These are phyloP conservation scores for Pogonocichla stellata DNA, from an alignment of 2,113 vertebrate genomes.

Conservation along the genomic window DNA sequence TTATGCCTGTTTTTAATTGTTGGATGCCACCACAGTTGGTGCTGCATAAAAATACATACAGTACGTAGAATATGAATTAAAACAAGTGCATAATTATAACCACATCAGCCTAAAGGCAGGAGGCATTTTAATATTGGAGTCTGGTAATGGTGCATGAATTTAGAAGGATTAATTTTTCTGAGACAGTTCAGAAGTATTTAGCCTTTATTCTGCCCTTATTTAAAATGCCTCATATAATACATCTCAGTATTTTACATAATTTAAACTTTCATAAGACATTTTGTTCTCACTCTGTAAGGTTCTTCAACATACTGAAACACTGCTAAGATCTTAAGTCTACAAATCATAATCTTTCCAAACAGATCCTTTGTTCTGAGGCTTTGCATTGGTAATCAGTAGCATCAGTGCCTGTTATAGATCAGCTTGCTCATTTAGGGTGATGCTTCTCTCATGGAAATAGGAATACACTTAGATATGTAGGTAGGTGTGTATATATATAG, in stretches of 20 bases:
- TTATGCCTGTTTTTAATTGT: conserved; percentile 60
- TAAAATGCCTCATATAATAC: conserved; percentile 34
- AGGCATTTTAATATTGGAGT: conserved; percentile 42
- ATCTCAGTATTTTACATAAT: conserved; percentile 48
- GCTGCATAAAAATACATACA: conserved; percentile 6
- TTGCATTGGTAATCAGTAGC: neutral
- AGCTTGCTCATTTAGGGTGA: neutral
- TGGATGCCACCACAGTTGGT: conserved; percentile 6
- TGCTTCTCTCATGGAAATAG: neutral
- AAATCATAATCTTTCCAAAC: neutral
- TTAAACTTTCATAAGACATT: conserved; percentile 43
- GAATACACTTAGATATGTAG: neutral
- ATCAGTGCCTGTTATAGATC: neutral
- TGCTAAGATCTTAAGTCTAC: conserved; percentile 15
- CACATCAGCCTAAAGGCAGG: conserved; percentile 44
- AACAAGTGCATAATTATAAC: conserved; percentile 55
- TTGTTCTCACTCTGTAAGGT: neutral
- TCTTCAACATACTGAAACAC: neutral
- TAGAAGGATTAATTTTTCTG: conserved; percentile 56
- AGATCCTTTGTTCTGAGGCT: neutral
- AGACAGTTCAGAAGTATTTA: conserved; percentile 59
- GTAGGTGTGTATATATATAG: too few species aligned
- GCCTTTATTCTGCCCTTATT: conserved; percentile 55
- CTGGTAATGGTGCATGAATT: conserved; percentile 58
- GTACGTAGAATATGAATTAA: conserved; percentile 54